Base-by-base conservation (phyloP, 1,140 invertebrate species). In the Aphidius ervi region DNA sequence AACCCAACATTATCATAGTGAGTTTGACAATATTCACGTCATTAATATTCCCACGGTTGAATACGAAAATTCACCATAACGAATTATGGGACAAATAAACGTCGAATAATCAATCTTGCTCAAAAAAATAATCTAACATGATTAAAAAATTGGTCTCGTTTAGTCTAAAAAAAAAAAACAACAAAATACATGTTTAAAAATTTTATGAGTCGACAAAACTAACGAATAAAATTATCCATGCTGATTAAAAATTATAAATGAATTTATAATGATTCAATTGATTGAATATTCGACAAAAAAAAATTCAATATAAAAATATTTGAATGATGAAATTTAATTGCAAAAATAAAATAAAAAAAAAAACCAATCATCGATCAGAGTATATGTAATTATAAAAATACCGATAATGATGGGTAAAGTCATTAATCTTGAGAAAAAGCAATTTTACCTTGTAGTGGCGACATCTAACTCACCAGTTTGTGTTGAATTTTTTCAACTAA, bases 81-180 rank as follows among this genome's bases (percentile, higher is more conserved):
- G 70, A 76, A 75, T 76, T 67, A 70, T 65, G 69, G 67, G 67
- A 70, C 72, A 73, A 74, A 72, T 68, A 68, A 62, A 31, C 61
- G 68, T 64, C 20, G 42, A 42, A 59, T 71, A 70, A 66, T 73
- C 70, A 73, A 73, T 73, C 71, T 73, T 72, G 54, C 59, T 67
- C 62, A 54, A 54, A 64, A 67, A 55, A 64, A 67, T 55, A 69
- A 68, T 68, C 62, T 72, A 67, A 70, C 68, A 70, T 65, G 46
- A 58, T 62, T 52, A 20, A 62, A 31, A 31, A 46, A 49, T 45
- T 47, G 45, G n/a, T 48, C 50, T 42, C 57, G n/a, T 46, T 56
- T 48, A 9, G n/a, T 6, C 43, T 5, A 42, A 41, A 9, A 48
- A 48, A 8, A 48, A 20, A n/a, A 9, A 6, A 40, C 10, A 6